A percentile compares a stretch with the other conserved stretches of the same genome.
Conservation (phyloP, 2,113 vertebrate species). For the Opisthocomus hoazin region DNA sequence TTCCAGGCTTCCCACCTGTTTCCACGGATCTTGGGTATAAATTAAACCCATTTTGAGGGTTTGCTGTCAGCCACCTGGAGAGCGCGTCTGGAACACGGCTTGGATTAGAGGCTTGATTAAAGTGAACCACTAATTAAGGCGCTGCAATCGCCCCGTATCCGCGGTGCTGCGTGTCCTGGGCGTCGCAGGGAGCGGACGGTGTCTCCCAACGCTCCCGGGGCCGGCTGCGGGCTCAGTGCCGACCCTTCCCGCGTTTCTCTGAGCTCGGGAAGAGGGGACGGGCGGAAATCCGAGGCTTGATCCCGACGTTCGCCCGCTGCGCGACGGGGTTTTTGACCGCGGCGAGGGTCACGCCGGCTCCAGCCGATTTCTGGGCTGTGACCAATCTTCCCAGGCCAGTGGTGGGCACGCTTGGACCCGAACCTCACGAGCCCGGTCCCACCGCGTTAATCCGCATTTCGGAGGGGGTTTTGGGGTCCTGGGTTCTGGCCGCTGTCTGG, state of each 20-base stretch:
- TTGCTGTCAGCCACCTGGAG: not conserved
- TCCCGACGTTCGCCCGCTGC: not conserved
- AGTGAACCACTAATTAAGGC: not conserved
- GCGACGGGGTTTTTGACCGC: too few relatives aligned
- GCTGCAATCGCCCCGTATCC: not conserved
- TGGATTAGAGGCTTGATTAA: not conserved
- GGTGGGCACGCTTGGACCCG: rapidly evolving
- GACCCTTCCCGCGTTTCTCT: rapidly evolving
- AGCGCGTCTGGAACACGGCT: not conserved
- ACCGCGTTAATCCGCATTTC: rapidly evolving
- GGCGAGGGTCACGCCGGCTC: rapidly evolving
- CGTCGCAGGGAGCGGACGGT: not conserved
- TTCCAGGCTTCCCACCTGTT: not conserved
- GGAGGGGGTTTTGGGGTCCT: rapidly evolving
- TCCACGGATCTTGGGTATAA: not conserved
- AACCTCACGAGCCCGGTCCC: not conserved
- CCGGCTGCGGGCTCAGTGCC: not conserved
- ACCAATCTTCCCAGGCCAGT: rapidly evolving
- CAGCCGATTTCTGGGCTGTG: not conserved
- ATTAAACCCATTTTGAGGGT: not conserved
- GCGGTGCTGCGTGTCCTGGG: rapidly evolving
- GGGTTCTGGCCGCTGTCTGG: rapidly evolving
- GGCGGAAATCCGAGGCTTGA: not conserved
- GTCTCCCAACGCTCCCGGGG: rapidly evolving
- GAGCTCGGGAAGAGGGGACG: rapidly evolving